A percentile compares a stretch with the other conserved stretches of the same genome.
These are phyloP conservation scores for Colius striatus DNA, from an alignment of 2,113 vertebrate species.

Conservation along the genomic window DNA sequence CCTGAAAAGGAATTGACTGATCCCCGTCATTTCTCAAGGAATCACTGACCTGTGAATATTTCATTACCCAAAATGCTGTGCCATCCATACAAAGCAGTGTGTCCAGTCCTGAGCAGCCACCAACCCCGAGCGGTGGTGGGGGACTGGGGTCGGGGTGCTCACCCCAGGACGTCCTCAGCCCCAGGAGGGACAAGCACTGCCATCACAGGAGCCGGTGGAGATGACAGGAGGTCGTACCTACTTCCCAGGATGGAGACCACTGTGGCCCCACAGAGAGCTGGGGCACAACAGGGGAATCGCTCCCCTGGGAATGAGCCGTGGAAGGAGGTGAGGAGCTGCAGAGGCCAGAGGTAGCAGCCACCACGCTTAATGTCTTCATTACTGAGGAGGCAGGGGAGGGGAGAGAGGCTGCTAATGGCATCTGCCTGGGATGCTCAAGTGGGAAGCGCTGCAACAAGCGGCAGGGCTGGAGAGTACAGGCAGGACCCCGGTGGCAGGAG, in stretches of 20 bases:
- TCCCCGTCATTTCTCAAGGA: conserved; percentile 93
- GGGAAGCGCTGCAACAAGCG: not conserved
- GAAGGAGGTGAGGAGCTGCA: not conserved
- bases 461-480: not conserved
- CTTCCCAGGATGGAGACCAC: not conserved
- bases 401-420: not conserved
- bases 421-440: not conserved
- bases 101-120: not conserved
- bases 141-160: not conserved
- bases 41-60: conserved; percentile 88
- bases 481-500: not conserved
- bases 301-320: not conserved
- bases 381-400: not conserved
- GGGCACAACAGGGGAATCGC: accelerated
- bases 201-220: accelerated
- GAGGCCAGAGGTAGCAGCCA: not conserved
- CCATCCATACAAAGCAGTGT: conserved; percentile 85
- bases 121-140: not conserved
- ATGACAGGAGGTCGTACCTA: accelerated
- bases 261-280: not conserved
- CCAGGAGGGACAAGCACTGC: not conserved
- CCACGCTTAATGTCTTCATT: not conserved
- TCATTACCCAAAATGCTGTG: conserved; percentile 90
- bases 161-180: accelerated
- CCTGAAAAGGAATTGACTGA: conserved; percentile 96